Evolutionary conservation across 1,140 invertebrate genomes (phyloP), one percentile per base, ranked within the genome.

Genomic region (Pemphigus obesinymphae): DNA sequence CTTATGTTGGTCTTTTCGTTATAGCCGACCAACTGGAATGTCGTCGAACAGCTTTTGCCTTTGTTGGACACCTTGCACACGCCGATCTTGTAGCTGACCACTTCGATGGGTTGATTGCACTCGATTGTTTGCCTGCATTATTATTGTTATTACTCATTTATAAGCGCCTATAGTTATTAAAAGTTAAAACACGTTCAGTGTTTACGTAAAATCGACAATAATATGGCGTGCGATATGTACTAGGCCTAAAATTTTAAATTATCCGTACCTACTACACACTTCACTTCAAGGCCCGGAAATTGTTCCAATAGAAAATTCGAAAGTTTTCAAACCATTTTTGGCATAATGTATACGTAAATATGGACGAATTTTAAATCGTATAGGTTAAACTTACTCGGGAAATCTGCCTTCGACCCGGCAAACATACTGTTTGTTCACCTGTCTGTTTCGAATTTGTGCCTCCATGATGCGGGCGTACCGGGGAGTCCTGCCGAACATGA

Each of bases 401-500:
- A 99, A 99, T 86, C 94, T 91, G 70, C 98, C 98, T 84, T 96
- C 96, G 0, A 99, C 98, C 84, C 96, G 90, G 88, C 97, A 98
- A 0, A 99, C 92, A 88, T 99, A 99, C 87, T 98, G 96, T 87
- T 99, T 99, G 85, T 93, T 91, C 4, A 99, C 95, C 85, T 91
- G 89, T 85, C 96, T 89, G 86, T 97, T 94, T 84, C 94, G 90
- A 82, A 99, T 97, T 88, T 98, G 95, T 85, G 97, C 94, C 87
- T 97, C 95, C 92, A 97, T 93, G 88, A 96, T 93, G 85, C 95
- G 89, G 5, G 96, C 95, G 87, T 95, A 96, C 87, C 95, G 95
- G 31, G 93, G 94, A 85, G 93, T 97, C 85, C 97, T 92, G 3
- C 96, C 96, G 86, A 99, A 96, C 45, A 99, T 89, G 29, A 99